Evolutionary conservation across 2,113 vertebrate genomes (phyloP), one percentile per base, ranked within the genome.

Genomic region (Amazona vittata): DNA sequence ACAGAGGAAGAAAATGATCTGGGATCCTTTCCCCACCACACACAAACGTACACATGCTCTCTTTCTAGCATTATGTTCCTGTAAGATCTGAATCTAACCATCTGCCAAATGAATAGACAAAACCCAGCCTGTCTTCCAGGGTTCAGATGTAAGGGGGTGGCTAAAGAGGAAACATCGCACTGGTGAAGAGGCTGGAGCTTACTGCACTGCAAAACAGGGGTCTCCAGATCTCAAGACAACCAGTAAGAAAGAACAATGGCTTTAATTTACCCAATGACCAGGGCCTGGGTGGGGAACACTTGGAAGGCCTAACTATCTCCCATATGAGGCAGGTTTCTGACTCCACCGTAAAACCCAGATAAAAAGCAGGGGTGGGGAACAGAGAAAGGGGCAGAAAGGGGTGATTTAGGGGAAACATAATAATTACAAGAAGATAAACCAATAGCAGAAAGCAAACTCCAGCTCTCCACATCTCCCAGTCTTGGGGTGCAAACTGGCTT

Each of bases 31-130:
- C 74, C 74, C 43, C 91, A 82, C 83, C 76, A 25, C 69, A 88
- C 68, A 91, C 68, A 92, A 93, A 92, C 50, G 84, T 77, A 91
- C 79, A 83, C 78, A 83, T 9, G 19, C 86, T 92, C 74, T 41
- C 83, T 89, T 96, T 95, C 95, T 92, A 93, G 85, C 86, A 87
- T 91, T 91, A 91, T 76, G 90, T 93, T 94, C 93, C 89, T 83
- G 67, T 73, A 96, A 96, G 93, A 84, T 93, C 93, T 90, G 75
- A 94, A 96, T 96, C 93, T 93, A 96, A 93, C 86, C 89, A 95
- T 96, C 96, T 95, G 92, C 84, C 89, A 96, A 39, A 95, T 87
- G 92, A 96, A 96, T 91, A 93, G 94, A 96, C 83, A 96, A 95
- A 97, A 93, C 87, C 83, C 94, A 95, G 92, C 76, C 73, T 94